phyloP scores from a whole-genome alignment of 1,140 invertebrate genomes.

The Trinorchestia longiramus region DNA sequence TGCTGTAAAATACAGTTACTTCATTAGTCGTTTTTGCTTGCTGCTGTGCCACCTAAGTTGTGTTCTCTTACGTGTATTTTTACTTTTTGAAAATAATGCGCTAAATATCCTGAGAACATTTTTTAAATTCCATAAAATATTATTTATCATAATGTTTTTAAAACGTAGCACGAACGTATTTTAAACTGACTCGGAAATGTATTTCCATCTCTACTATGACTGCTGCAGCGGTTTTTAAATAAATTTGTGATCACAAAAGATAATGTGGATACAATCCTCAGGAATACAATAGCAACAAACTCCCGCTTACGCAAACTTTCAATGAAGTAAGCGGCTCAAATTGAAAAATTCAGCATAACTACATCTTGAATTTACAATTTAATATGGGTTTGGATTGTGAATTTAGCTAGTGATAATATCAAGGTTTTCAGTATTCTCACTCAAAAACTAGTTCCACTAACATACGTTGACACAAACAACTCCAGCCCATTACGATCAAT shows the following conservation, averaged over 20 bases:
- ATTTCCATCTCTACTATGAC: neutral
- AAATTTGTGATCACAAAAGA: too few species aligned
- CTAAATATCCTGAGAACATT: neutral
- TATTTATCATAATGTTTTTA: too few species aligned
- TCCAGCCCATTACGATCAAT: too few species aligned
- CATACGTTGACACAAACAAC: neutral
- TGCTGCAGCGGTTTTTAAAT: too few species aligned
- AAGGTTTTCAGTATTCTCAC: neutral
- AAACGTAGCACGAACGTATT: neutral
- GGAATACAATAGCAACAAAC: too few species aligned
- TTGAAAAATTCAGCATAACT: neutral
- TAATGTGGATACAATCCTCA: too few species aligned
- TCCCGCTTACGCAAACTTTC: neutral
- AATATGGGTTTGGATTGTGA: neutral
- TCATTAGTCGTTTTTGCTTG: too few species aligned
- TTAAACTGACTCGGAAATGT: neutral
- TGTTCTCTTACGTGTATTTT: too few species aligned
- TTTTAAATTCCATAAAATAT: neutral
- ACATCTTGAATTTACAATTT: neutral
- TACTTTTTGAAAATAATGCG: too few species aligned
- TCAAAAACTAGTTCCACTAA: neutral
- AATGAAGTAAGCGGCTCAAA: neutral
- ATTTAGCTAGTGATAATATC: neutral
- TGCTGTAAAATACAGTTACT: neutral
- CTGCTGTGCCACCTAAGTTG: too few species aligned